A percentile compares a stretch with the other conserved stretches of the same genome.
These are phyloP conservation scores for Amphiduros pacificus DNA, from an alignment of 2,888 invertebrate species.

Conservation along the genomic window DNA sequence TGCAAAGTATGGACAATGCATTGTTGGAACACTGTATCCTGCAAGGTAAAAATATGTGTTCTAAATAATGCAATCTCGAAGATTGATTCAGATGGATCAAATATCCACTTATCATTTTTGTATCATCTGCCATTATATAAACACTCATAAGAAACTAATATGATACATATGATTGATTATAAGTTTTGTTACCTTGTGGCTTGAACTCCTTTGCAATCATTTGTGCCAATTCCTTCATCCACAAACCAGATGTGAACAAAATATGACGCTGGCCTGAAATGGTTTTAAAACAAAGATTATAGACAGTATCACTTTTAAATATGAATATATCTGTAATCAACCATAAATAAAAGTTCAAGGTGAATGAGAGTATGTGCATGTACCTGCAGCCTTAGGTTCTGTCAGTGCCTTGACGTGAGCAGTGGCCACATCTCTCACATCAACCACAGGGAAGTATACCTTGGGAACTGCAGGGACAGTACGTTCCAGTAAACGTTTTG, in stretches of 20 bases:
- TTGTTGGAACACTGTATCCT: conserved; percentile 58
- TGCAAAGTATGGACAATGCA: conserved; percentile 58
- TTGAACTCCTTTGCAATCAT: conserved; percentile 54
- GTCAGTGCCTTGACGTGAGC: conserved; percentile 29
- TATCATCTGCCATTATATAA: too few relatives aligned
- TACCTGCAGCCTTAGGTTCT: conserved; percentile 17
- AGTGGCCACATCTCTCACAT: conserved; percentile 63
- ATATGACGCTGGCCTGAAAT: conserved; percentile 55
- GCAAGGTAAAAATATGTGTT: neutral
- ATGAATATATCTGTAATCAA: neutral
- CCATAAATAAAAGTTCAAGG: neutral
- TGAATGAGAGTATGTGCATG: neutral
- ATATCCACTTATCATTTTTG: too few relatives aligned
- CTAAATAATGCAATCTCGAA: neutral
- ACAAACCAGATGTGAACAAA: conserved; percentile 57
- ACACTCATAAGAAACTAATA: too few relatives aligned
- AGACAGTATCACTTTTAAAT: neutral
- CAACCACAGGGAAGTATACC: conserved; percentile 61
- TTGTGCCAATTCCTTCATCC: conserved; percentile 63
- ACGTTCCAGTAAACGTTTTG: conserved; percentile 51
- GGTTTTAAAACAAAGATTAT: neutral
- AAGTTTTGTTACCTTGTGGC: conserved; percentile 34
- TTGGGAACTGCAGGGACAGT: conserved; percentile 59
- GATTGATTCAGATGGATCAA: too few relatives aligned
- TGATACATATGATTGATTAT: neutral